Conservation (phyloP, 2,797 vertebrate species). For the Xiphophorus birchmanni region DNA sequence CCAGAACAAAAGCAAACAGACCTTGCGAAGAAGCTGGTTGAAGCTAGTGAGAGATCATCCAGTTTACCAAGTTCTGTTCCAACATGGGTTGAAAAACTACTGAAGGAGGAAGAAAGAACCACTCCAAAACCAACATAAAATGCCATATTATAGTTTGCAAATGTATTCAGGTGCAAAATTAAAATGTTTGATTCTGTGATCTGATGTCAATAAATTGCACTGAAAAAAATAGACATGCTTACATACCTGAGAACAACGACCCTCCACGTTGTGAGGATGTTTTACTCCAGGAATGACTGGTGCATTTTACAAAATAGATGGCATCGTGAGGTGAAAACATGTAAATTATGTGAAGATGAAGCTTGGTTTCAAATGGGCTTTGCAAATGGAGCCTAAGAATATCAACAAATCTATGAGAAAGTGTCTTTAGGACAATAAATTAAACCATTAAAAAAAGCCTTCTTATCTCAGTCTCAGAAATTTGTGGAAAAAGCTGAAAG, state of each 20-base stretch:
- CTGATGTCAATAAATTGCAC: not conserved
- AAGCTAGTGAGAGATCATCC: too few relatives aligned
- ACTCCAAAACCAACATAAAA: not conserved
- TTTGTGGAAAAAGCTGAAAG: not conserved
- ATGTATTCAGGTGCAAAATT: not conserved
- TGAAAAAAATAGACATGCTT: not conserved
- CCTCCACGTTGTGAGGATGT: not conserved
- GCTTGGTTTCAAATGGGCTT: not conserved
- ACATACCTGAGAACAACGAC: not conserved
- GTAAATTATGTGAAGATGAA: not conserved
- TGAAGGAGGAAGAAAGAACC: not conserved
- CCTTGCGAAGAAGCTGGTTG: not conserved
- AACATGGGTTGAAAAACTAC: not conserved
- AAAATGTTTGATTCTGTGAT: not conserved
- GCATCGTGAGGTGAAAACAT: not conserved
- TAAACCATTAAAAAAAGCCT: not conserved
- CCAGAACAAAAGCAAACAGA: not conserved
- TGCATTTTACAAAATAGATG: not conserved
- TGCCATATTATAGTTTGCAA: not conserved
- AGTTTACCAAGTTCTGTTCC: too few relatives aligned
- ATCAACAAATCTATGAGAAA: not conserved
- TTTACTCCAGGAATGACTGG: not conserved
- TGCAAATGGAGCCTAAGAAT: not conserved
- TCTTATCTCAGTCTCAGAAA: not conserved
- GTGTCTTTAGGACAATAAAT: not conserved